Evolutionary conservation across 2,888 invertebrate genomes (phyloP), one percentile per base, ranked within the genome.

Genomic region (Drosophila nr. perissopoda): DNA sequence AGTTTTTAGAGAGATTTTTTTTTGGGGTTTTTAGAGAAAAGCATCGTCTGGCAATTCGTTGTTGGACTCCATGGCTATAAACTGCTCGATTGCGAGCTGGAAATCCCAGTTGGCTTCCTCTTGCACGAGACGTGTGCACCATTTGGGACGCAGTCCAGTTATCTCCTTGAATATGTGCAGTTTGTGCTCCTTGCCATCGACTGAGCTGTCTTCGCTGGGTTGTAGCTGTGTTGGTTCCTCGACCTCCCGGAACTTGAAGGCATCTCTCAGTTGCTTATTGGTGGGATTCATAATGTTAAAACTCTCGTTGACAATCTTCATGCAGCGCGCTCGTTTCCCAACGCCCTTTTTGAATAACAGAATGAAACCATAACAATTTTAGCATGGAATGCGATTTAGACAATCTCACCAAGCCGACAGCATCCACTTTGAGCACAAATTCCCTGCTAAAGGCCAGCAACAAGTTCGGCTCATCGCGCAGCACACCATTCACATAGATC

Each of bases 41-140:
- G 92, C 91, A 1, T 81, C 63, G 48, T 83, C 74, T 0, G 92
- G 91, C 27, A 92, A 75, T 54, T 90, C 78, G 4, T 87, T 83
- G 13, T 56, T 61, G 0, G 78, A 53, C 11, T 78, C 71, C 63
- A 89, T 82, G 18, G 72, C 34, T 11, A 91, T 25, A 36, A 91
- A 92, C 31, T 81, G 51, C 25, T 88, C 69, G 4, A 92, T 36
- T 0, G 92, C 88, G 1, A 63, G 40, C 27, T 88, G 60, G 18
- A 91, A 87, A 16, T 92, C 69, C 93, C 93, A 92, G 29, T 87
- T 72, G 4, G 88, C 91, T 21, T 90, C 89, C 21, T 92, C 91
- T 13, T 79, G 73, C 10, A 92, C 70, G 46, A 92, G 86, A 40
- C 92, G 80, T 1, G 82, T 89, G 63, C 92, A 92, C 92, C 92